Percentiles rank a stretch among this genome's conserved stretches.
Evolutionary conservation across 2,113 vertebrate species (phyloP).

Genomic region (Empidonax alnorum): DNA sequence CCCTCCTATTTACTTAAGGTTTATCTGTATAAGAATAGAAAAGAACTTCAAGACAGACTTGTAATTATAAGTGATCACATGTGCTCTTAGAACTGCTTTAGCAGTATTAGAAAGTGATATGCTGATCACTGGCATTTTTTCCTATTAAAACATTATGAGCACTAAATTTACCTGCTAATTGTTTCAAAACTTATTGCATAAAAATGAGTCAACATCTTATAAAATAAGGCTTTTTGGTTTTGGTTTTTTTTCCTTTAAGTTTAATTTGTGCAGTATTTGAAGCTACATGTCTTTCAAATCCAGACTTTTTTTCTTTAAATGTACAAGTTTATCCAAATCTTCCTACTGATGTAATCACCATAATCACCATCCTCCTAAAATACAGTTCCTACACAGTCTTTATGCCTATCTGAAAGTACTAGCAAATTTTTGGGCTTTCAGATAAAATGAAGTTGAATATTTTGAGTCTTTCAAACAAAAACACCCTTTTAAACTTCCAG

Average conservation of each 20-base stretch:
- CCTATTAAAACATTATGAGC: not conserved
- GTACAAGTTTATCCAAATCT: not conserved
- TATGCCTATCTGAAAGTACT: not conserved
- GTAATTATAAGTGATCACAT: not conserved
- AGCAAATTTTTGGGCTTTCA: not conserved
- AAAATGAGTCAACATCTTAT: not conserved
- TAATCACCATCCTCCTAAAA: not conserved
- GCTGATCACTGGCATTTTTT: rapidly evolving
- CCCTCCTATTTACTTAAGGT: not conserved
- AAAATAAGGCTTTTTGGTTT: rapidly evolving
- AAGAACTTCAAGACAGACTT: not conserved
- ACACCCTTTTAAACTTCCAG: not conserved
- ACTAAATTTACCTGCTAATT: not conserved
- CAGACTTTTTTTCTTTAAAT: not conserved
- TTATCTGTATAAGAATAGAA: not conserved
- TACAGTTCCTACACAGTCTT: not conserved
- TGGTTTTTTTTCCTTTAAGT: not conserved
- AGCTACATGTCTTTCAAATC: not conserved
- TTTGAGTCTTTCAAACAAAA: not conserved
- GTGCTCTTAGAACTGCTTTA: not conserved
- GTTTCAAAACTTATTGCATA: not conserved
- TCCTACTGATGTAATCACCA: not conserved
- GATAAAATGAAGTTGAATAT: not conserved
- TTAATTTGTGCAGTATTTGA: not conserved
- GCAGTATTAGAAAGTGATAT: not conserved